A percentile compares a stretch with the other conserved stretches of the same genome.
phyloP scores from a whole-genome alignment of 92 coral and sea anemone genomes.

The Ricordea florida region DNA sequence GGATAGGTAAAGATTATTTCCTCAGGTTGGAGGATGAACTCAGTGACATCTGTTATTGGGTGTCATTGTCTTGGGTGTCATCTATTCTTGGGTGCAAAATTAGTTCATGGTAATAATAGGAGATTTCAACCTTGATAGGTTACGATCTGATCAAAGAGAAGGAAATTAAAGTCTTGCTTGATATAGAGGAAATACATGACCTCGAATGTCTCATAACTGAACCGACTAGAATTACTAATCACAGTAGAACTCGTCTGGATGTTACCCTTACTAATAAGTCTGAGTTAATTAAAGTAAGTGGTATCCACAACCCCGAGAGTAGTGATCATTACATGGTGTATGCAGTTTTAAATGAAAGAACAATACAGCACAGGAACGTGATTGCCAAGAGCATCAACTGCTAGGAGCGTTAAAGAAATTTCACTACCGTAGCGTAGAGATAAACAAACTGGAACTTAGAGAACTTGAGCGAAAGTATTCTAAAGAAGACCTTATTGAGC shows the following conservation, averaged over 20 bases:
- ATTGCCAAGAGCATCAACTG: too few species aligned
- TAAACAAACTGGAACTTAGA: too few species aligned
- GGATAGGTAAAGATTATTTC: not conserved
- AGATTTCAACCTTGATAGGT: not conserved
- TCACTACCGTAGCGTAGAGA: too few species aligned
- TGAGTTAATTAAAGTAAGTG: conserved; percentile 7
- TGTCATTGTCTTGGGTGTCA: too few species aligned
- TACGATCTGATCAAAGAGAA: not conserved
- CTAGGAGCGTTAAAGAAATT: too few species aligned
- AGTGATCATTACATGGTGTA: too few species aligned
- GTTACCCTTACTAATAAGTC: not conserved
- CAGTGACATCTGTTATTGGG: too few species aligned
- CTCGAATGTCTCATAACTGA: conserved; percentile 2
- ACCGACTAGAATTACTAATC: conserved; percentile 5
- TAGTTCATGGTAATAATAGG: not conserved
- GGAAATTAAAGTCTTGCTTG: conserved; percentile 9
- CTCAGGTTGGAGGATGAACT: conserved; percentile 1
- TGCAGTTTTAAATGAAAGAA: too few species aligned
- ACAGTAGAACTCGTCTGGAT: not conserved
- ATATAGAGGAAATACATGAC: conserved; percentile 8
- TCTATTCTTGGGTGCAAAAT: not conserved
- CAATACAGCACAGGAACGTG: too few species aligned
- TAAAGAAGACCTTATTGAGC: too few species aligned
- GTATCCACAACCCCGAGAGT: not conserved
- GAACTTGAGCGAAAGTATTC: too few species aligned